phyloP scores from a whole-genome alignment of 2,888 invertebrate genomes.

The Sipunculus nudus region DNA sequence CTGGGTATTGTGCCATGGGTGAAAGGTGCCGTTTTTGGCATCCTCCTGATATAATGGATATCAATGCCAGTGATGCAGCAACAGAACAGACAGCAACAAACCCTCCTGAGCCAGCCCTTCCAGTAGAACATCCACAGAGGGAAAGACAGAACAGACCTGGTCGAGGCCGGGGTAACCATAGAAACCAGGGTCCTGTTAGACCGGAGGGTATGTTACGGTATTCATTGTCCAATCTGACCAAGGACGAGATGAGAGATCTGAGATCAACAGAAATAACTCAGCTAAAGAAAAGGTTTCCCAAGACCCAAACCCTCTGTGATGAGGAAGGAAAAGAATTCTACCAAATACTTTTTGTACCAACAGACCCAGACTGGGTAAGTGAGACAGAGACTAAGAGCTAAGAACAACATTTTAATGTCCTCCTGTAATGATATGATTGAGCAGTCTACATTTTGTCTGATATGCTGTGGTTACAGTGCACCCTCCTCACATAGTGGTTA shows the following conservation, averaged over 20 bases:
- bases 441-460: no score
- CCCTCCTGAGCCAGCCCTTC: not conserved
- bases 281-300: constrained; percentile 54
- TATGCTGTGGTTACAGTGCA: no score
- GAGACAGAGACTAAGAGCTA: no score
- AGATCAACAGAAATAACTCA: constrained; percentile 50
- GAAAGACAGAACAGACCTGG: no score
- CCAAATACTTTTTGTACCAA: constrained; percentile 47
- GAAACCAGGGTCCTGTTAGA: no score
- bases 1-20: constrained; percentile 46
- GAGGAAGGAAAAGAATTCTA: constrained; percentile 32
- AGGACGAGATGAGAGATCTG: constrained; percentile 41
- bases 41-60: no score
- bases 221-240: constrained; percentile 32
- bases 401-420: no score
- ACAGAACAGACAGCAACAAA: not conserved
- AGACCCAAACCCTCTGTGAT: constrained; percentile 38
- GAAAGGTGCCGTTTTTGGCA: constrained; percentile 47
- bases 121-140: no score
- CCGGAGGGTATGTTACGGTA: not conserved
- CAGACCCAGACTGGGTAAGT: constrained; percentile 64
- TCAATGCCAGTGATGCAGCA: no score
- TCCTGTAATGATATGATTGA: no score
- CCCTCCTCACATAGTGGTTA: no score
- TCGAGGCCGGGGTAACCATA: no score